Evolutionary conservation across 2,113 vertebrate genomes (phyloP).

Genomic region (Henicopernis longicauda): DNA sequence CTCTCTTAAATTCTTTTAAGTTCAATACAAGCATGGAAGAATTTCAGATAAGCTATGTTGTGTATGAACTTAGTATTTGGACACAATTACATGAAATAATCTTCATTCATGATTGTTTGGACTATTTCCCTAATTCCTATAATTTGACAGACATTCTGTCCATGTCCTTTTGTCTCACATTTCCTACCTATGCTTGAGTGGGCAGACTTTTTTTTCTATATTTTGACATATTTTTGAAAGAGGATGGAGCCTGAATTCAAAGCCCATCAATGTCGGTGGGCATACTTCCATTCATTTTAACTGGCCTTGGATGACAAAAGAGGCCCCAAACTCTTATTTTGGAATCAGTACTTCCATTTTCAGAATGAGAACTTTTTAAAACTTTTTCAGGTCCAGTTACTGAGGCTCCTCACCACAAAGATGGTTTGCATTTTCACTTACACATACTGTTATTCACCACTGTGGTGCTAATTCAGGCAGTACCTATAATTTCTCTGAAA

Average conservation of each 20-base stretch:
- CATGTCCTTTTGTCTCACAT: background rate
- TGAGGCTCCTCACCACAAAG: background rate
- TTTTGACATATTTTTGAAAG: background rate
- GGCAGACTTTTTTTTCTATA: background rate
- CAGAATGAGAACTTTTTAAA: background rate
- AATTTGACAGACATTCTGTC: background rate
- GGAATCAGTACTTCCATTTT: background rate
- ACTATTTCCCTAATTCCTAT: background rate
- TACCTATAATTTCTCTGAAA: background rate
- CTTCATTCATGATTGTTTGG: background rate
- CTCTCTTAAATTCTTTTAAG: background rate
- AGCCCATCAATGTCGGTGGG: background rate
- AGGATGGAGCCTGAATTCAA: background rate
- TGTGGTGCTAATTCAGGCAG: background rate
- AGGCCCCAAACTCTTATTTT: background rate
- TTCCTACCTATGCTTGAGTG: background rate
- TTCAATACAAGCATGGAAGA: background rate
- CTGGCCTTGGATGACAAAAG: background rate
- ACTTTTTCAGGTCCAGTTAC: background rate
- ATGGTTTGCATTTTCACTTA: background rate
- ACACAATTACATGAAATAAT: background rate
- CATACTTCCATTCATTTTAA: background rate
- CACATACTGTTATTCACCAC: background rate
- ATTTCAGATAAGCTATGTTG: background rate
- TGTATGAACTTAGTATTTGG: background rate